Evolutionary conservation across 2,113 vertebrate genomes (phyloP).

Genomic region (Pseudorasbora parva): DNA sequence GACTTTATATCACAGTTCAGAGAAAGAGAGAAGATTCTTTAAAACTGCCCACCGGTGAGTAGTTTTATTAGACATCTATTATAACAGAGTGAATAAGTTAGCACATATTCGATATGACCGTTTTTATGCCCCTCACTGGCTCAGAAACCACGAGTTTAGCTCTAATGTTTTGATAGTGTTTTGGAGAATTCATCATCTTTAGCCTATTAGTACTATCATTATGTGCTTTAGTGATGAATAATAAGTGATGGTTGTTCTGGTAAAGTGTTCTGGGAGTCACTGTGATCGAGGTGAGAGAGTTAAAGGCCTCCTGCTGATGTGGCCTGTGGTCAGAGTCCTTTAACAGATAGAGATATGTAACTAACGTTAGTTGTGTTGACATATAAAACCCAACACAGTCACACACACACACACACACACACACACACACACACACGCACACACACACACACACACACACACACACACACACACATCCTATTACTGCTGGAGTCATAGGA

Average conservation of each 20-base stretch:
- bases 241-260: neutral
- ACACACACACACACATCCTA: too few species aligned
- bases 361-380: neutral
- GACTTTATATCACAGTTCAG: neutral
- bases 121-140: neutral
- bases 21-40: neutral
- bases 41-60: neutral
- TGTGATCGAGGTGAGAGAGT: neutral
- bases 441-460: too few species aligned
- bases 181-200: neutral
- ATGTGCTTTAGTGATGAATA: neutral
- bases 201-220: too few species aligned
- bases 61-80: neutral
- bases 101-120: neutral
- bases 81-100: neutral
- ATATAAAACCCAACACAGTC: too few species aligned
- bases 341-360: neutral
- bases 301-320: slow-evolving; percentile 1
- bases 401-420: too few species aligned
- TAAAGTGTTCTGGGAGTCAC: neutral
- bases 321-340: neutral
- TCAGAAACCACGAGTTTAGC: neutral
- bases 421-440: too few species aligned
- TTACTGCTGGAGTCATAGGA: too few species aligned
- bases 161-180: neutral